These are phyloP conservation scores for Gouania willdenowi DNA, from an alignment of 2,797 vertebrate genomes.

Conservation along the genomic window DNA sequence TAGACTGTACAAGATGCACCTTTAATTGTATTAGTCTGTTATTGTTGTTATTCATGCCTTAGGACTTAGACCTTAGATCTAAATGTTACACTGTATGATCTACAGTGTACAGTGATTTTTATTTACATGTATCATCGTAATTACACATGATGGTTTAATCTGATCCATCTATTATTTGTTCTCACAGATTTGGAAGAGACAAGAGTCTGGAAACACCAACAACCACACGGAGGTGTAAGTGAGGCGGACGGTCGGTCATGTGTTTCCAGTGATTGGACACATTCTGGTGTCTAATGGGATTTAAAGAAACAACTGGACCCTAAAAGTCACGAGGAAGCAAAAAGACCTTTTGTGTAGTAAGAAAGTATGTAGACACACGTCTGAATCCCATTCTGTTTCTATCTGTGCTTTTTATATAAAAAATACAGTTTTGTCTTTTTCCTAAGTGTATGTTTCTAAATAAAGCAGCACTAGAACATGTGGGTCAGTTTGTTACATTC, in stretches of 20 bases:
- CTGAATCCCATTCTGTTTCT: constrained; percentile 17
- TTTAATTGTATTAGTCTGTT: too few relatives aligned
- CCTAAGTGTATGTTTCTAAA: constrained; percentile 47
- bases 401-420: too few relatives aligned
- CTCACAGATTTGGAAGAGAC: constrained; percentile 89
- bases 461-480: constrained; percentile 33
- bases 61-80: too few relatives aligned
- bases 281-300: too few relatives aligned
- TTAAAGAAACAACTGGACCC: background rate
- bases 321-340: background rate
- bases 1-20: too few relatives aligned
- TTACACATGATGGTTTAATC: too few relatives aligned
- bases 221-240: constrained; percentile 83
- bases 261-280: too few relatives aligned
- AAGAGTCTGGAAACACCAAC: constrained; percentile 73
- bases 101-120: too few relatives aligned
- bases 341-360: constrained; percentile 1
- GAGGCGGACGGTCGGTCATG: too few relatives aligned
- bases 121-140: too few relatives aligned
- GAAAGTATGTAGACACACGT: constrained; percentile 11
- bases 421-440: constrained; percentile 40
- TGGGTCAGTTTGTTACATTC: constrained; percentile 2
- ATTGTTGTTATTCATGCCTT: too few relatives aligned
- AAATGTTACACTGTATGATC: too few relatives aligned
- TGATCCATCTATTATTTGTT: background rate